Evolutionary conservation across 92 coral and sea anemone species (phyloP).

Genomic region (Zoanthus solanderi): DNA sequence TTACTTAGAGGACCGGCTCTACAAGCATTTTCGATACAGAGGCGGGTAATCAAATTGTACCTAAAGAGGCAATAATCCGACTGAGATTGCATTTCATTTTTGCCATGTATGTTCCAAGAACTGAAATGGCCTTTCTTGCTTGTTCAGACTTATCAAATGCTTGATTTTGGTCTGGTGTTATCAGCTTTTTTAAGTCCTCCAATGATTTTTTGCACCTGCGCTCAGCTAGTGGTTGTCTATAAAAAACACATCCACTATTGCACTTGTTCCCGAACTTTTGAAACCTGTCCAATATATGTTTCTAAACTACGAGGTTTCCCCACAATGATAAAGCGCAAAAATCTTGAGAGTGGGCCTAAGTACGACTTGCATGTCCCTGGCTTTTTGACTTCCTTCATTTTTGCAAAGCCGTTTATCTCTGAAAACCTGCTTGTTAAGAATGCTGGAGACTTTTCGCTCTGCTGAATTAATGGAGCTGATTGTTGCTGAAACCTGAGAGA

Average conservation of each 20-base stretch:
- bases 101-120: no score
- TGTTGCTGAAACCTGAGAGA: constrained; percentile 50
- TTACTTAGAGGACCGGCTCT: constrained; percentile 9
- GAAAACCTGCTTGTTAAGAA: constrained; percentile 56
- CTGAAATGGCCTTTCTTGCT: constrained; percentile 44
- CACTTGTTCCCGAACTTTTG: constrained; percentile 55
- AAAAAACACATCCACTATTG: constrained; percentile 1
- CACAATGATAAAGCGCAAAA: constrained; percentile 49
- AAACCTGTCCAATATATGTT: constrained; percentile 1
- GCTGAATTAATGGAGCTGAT: constrained; percentile 53
- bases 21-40: no score
- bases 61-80: no score
- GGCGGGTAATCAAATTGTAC: no score
- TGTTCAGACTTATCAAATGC: constrained; percentile 45
- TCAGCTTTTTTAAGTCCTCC: no score
- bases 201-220: no score
- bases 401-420: constrained; percentile 58
- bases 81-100: no score
- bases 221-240: no score
- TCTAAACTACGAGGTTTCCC: constrained; percentile 42
- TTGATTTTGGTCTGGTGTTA: constrained; percentile 21
- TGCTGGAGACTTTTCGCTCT: constrained; percentile 31
- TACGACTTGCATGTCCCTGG: constrained; percentile 56
- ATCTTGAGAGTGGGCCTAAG: constrained; percentile 37
- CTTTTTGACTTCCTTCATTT: constrained; percentile 19